Percentiles rank a stretch among this genome's conserved stretches.
phyloP scores from a whole-genome alignment of 2,888 invertebrate genomes.

The Caenorhabditis afra region DNA sequence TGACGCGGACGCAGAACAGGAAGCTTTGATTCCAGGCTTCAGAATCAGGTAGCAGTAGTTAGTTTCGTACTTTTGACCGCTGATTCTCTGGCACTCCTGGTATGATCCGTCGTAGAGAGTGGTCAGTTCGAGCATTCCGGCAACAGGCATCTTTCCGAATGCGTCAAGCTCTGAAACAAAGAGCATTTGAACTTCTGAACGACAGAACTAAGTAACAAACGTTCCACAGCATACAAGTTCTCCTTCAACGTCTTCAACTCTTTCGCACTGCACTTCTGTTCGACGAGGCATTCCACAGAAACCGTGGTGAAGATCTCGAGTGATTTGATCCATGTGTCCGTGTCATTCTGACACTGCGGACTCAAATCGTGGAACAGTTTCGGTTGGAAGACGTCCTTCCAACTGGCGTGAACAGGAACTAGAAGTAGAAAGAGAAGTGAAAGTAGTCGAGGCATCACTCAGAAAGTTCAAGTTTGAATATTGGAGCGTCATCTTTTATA shows the following conservation, averaged over 20 bases:
- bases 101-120: constrained; percentile 44
- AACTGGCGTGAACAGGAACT: neutral
- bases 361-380: constrained; percentile 15
- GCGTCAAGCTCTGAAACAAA: constrained; percentile 59
- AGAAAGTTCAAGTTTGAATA: neutral
- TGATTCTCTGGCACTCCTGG: constrained; percentile 49
- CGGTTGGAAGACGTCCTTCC: constrained; percentile 32
- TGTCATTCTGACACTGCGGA: constrained; percentile 34
- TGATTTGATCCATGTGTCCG: constrained; percentile 32
- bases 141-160: constrained; percentile 43
- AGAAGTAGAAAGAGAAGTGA: neutral
- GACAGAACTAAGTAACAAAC: constrained; percentile 12
- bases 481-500: neutral
- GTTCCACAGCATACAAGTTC: constrained; percentile 38
- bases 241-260: constrained; percentile 32
- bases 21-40: constrained; percentile 25
- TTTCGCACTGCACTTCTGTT: constrained; percentile 25
- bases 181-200: neutral
- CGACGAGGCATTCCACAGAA: constrained; percentile 18
- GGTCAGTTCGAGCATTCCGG: constrained; percentile 45
- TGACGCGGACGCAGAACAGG: constrained; percentile 2
- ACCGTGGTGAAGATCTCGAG: constrained; percentile 16
- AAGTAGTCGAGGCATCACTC: constrained; percentile 13
- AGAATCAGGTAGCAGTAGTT: constrained; percentile 56
- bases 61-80: constrained; percentile 44